Evolutionary conservation across 2,113 vertebrate genomes (phyloP), one percentile per base, ranked within the genome.

Genomic region (Oriolus oriolus): DNA sequence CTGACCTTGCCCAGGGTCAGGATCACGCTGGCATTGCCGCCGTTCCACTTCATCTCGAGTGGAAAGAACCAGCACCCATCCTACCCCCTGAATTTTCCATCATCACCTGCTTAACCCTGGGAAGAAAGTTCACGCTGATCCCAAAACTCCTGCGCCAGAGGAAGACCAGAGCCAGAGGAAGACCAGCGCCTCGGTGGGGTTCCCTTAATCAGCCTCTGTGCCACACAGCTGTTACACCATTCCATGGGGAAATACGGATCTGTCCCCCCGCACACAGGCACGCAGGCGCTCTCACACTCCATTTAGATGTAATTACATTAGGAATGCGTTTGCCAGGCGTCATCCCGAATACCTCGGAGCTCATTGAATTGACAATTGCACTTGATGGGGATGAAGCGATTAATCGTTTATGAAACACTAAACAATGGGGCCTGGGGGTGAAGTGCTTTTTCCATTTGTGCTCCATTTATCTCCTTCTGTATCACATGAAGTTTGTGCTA

Each of bases 381-480:
- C 91, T 96, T 87, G 95, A 94, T 88, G 95, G 91, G 96, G 96
- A 92, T 78, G 83, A 86, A 91, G 95, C 71, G 81, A 97, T 97
- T 96, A 97, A 97, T 96, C 80, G 71, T 92, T 97, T 93, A 90
- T 87, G 95, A 95, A 96, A 91, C 88, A 54, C 96, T 95, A 77
- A 95, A 94, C 90, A 87, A 82, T 41, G 82, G 91, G 86, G 93
- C 96, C 95, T 91, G 89, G 90, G 95, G 94, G 93, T 82, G 87
- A 96, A 97, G 82, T 28, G 95, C 81, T 84, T 94, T 90, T 86
- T 81, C 91, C 88, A 68, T 91, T 96, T 94, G 87, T 79, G 92
- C 78, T 95, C 86, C 81, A 79, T 95, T 97, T 96, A 96, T 94
- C 95, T 96, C 83, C 88, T 89, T 49, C 94, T 91, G 95, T 73